Conservation (phyloP, 1,140 invertebrate species). For the Phortica variegata region DNA sequence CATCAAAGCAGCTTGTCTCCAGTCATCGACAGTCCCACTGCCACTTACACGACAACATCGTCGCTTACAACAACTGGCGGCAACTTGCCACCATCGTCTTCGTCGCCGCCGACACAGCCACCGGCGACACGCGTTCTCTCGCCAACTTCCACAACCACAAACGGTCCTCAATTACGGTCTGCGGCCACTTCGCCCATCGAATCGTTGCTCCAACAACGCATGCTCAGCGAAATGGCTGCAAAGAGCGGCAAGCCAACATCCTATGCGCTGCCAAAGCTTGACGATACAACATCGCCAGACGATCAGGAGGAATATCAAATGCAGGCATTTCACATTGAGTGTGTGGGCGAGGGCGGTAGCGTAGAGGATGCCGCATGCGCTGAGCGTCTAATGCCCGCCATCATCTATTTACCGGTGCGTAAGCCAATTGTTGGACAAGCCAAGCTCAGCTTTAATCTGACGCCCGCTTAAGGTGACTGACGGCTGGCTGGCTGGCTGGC, state of each 20-base stretch:
- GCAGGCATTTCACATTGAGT: slow-evolving; percentile 57
- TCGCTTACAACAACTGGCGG: slow-evolving; percentile 4
- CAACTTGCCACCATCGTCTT: neutral
- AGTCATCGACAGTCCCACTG: slow-evolving; percentile 11
- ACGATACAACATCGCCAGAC: slow-evolving; percentile 2
- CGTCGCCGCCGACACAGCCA: slow-evolving; percentile 8
- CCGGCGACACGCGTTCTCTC: slow-evolving; percentile 21
- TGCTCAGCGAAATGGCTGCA: slow-evolving; percentile 35
- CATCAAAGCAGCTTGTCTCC: slow-evolving; percentile 21
- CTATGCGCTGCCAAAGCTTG: slow-evolving; percentile 39
- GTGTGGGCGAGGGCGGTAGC: slow-evolving; percentile 36
- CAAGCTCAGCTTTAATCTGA: slow-evolving; percentile 87
- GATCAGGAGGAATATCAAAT: slow-evolving; percentile 38
- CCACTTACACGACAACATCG: slow-evolving; percentile 1
- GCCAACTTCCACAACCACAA: slow-evolving; percentile 15
- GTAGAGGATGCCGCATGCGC: slow-evolving; percentile 24
- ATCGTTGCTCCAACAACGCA: too few relatives aligned
- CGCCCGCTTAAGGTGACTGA: slow-evolving; percentile 69
- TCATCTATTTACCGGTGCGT: slow-evolving; percentile 89
- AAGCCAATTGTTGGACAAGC: slow-evolving; percentile 73
- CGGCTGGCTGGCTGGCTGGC: neutral
- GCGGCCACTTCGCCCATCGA: slow-evolving; percentile 46
- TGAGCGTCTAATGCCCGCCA: slow-evolving; percentile 73
- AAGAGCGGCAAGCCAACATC: slow-evolving; percentile 37
- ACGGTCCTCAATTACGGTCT: slow-evolving; percentile 25